Conservation (phyloP, 2,888 invertebrate genomes). For the Oscheius sp. region DNA sequence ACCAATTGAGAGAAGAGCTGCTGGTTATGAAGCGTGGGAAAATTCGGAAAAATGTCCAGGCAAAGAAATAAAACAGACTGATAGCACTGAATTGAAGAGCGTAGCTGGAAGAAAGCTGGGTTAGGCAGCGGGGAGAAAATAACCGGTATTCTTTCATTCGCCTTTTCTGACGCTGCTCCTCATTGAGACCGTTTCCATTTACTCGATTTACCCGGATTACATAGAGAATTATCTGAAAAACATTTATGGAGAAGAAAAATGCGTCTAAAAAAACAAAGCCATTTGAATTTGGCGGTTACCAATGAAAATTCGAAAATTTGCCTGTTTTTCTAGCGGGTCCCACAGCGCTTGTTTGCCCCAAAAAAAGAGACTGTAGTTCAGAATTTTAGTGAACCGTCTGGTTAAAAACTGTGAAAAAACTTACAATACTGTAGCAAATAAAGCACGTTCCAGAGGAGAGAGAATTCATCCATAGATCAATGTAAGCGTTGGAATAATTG, state of each 20-base stretch:
- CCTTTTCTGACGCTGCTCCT: constrained; percentile 5
- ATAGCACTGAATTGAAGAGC: constrained; percentile 57
- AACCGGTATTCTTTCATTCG: constrained; percentile 31
- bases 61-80: constrained; percentile 51
- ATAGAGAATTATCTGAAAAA: constrained; percentile 17
- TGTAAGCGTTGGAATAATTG: constrained; percentile 55
- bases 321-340: no score
- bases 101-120: constrained; percentile 39
- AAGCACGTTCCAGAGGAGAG: constrained; percentile 41
- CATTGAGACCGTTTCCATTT: neutral
- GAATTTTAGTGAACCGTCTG: neutral
- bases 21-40: constrained; percentile 47
- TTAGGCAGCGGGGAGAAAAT: neutral
- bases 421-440: constrained; percentile 47
- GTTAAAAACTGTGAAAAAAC: neutral
- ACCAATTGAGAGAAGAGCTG: constrained; percentile 42
- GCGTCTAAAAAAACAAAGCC: no score
- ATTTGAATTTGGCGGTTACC: no score
- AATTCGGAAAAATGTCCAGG: constrained; percentile 54
- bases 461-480: constrained; percentile 53
- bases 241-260: no score
- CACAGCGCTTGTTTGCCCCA: neutral
- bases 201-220: neutral
- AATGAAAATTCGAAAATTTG: no score
- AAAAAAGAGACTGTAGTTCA: no score